Base-by-base conservation (phyloP, 2,797 vertebrate genomes). In the Glossophaga mutica region DNA sequence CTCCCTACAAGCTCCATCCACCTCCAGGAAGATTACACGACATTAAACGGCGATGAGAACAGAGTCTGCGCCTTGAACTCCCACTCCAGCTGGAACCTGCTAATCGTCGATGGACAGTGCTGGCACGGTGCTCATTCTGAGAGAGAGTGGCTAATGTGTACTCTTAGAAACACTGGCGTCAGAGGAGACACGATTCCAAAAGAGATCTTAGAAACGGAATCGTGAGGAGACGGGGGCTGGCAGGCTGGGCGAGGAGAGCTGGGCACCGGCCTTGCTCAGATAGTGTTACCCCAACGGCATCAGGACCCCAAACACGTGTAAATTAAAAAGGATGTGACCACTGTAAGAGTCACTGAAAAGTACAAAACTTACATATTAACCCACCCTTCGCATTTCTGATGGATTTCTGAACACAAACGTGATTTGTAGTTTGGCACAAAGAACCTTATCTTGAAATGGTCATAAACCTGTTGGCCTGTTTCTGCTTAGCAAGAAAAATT, bases 351-450 rank as follows among this genome's bases (percentile, higher is more conserved):
- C 84, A 67, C 39, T 55, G 86, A 85, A 98, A 96, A 95, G 3
- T 9, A 94, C 4, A 68, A 90, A 96, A 90, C 77, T 97, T 94
- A 70, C 88, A 96, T 79, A 90, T 97, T 96, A 96, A 97, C 90
- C 73, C 88, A 94, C 62, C 95, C 77, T 90, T 71, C 95, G 85
- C 57, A 92, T 39, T 93, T 85, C 88, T 97, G 94, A 96, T 94
- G 96, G 87, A 94, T 95, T 97, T 97, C 94, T 93, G 32, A 98
- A 77, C 90, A 96, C 55, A 14, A 7, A 90, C 73, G 74, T 97
- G 96, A 97, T 94, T 98, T 98, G 95, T 89, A 96, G 84, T 97
- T 97, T 98, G 95, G 94, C 97, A 97, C 68, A 96, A 95, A 96
- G 83, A 91, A 94, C 96, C 93, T 89, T 95, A 96, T 96, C 89